Evolutionary conservation across 1,140 invertebrate genomes (phyloP).

Genomic region (Frieseomelitta varia): DNA sequence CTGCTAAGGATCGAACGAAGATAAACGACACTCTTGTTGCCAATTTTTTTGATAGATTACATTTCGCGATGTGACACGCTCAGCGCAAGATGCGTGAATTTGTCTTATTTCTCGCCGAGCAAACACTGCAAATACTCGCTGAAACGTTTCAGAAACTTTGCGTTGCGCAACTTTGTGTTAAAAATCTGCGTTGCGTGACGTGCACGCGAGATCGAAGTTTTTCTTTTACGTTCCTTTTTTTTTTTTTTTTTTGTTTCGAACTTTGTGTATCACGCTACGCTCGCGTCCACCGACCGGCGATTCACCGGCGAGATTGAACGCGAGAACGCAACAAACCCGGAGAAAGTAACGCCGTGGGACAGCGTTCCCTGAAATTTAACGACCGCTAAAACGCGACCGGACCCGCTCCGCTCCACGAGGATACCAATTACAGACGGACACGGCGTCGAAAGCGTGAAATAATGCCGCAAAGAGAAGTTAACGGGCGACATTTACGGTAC

Average conservation of each 20-base stretch:
- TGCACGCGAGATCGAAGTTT: background rate
- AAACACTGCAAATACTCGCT: too few relatives aligned
- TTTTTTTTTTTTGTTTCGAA: background rate
- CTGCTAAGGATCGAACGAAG: too few relatives aligned
- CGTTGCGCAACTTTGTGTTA: background rate
- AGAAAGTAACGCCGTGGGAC: background rate
- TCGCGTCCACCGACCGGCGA: background rate
- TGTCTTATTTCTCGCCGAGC: too few relatives aligned
- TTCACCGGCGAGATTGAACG: background rate
- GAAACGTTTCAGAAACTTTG: too few relatives aligned
- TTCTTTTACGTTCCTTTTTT: too few relatives aligned
- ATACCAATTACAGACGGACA: conserved; percentile 39
- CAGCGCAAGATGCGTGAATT: too few relatives aligned
- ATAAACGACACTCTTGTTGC: too few relatives aligned
- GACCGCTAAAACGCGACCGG: conserved; percentile 1
- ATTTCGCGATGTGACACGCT: too few relatives aligned
- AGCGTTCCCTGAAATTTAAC: conserved; percentile 23
- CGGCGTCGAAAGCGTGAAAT: conserved; percentile 43
- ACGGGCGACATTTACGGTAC: conserved; percentile 56
- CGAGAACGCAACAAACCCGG: background rate
- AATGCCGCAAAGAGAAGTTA: conserved; percentile 54
- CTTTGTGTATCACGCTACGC: background rate
- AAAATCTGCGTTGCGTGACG: too few relatives aligned
- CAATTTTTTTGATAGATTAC: too few relatives aligned
- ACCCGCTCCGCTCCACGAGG: conserved; percentile 2